Evolutionary conservation across 1,140 invertebrate genomes (phyloP).

Genomic region (Charaxes varanes): DNA sequence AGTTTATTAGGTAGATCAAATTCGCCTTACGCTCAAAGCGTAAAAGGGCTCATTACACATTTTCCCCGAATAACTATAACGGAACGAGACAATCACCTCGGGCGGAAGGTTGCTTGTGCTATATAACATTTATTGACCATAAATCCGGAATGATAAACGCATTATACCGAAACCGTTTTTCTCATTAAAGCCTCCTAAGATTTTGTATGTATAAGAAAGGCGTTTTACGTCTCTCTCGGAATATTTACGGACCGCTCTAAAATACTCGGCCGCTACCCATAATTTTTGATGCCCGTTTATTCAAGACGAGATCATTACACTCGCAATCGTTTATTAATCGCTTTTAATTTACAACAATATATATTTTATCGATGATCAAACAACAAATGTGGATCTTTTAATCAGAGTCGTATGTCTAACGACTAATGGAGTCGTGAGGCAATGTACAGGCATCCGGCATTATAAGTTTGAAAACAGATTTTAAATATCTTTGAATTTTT

Average conservation of each 20-base stretch:
- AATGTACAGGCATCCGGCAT: too few relatives aligned
- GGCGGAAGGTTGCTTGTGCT: constrained; percentile 26
- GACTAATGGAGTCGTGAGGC: too few relatives aligned
- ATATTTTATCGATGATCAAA: constrained; percentile 11
- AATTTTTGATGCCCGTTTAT: constrained; percentile 12
- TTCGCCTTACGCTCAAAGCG: constrained; percentile 4
- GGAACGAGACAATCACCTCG: constrained; percentile 15
- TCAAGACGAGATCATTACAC: constrained; percentile 15
- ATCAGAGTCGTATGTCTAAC: constrained; percentile 14
- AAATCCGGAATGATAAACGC: constrained; percentile 30
- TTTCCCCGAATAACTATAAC: constrained; percentile 22
- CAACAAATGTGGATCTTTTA: constrained; percentile 15
- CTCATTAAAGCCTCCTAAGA: constrained; percentile 32
- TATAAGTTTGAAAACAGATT: too few relatives aligned
- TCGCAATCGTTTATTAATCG: constrained; percentile 9
- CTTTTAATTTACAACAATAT: constrained; percentile 14
- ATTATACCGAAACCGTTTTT: constrained; percentile 32
- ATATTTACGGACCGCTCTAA: constrained; percentile 25
- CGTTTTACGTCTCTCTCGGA: constrained; percentile 24
- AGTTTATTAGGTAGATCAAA: constrained; percentile 3
- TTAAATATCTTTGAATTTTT: too few relatives aligned
- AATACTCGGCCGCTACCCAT: constrained; percentile 15
- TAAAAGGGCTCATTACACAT: constrained; percentile 17
- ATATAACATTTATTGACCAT: constrained; percentile 33
- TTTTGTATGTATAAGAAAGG: constrained; percentile 27